Evolutionary conservation across 1,140 invertebrate species (phyloP), one percentile per base, ranked within the genome.

Genomic region (Aphaenogaster rudis): DNA sequence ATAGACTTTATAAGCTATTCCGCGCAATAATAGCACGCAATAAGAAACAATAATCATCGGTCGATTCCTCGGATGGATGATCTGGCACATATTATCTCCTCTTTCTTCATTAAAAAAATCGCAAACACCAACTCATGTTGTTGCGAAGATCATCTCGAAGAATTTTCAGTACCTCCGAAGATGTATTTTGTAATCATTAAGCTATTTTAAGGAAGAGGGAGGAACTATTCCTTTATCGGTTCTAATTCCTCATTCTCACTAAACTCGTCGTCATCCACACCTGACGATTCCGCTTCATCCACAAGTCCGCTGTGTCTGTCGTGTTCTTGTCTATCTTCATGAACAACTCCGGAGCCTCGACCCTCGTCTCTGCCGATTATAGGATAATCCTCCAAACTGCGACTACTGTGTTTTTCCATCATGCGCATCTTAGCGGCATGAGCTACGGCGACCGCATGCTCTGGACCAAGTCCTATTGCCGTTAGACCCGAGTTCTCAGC

Each of bases 401-500:
- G 90, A 6, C 86, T 85, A 0, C 92, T 88, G 0, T 94, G 64
- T 17, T 95, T 95, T 1, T 95, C 96, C 95, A 97, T 96, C 92
- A 97, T 95, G 81, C 97, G 97, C 90, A 97, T 95, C 94, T 97
- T 97, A 21, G 96, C 96, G 3, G 96, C 96, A 88, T 97, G 96
- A 88, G 97, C 95, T 2, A 96, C 96, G 87, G 96, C 96, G 0
- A 94, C 86, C 0, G 92, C 95, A 78, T 96, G 96, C 42, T 96
- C 96, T 42, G 96, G 95, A 15, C 93, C 95, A 63, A 96, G 94
- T 1, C 95, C 96, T 93, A 96, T 95, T 74, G 95, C 94, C 91
- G 90, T 66, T 80, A 96, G 93, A 94, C 96, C 96, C 59, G 97
- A 97, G 50, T 98, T 98, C 92, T 98, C 98, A 0, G 97, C 97